A percentile compares a stretch with the other conserved stretches of the same genome.
phyloP scores from a whole-genome alignment of 2,113 vertebrate genomes.

The Austrofundulus limnaeus region DNA sequence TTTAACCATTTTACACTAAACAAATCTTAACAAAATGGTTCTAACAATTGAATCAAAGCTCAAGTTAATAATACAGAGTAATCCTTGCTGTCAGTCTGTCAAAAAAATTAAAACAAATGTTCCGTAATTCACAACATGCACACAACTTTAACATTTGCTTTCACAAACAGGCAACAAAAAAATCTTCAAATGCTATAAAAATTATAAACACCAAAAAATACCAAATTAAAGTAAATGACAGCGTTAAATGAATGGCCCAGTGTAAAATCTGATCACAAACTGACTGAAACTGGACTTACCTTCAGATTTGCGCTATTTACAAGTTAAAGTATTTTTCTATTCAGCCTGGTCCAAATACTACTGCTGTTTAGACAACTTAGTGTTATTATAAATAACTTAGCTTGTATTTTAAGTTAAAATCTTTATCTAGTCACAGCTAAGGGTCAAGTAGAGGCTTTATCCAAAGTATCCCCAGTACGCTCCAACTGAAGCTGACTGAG shows the following conservation, averaged over 20 bases:
- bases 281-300: conserved; percentile 47
- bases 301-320: conserved; percentile 34
- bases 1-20: background rate
- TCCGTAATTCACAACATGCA: too few species aligned
- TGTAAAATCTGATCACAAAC: background rate
- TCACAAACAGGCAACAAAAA: too few species aligned
- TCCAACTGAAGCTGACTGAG: background rate
- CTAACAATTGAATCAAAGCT: background rate
- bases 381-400: background rate
- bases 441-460: conserved; percentile 13
- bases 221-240: background rate
- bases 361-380: background rate
- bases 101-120: too few species aligned
- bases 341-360: conserved; percentile 18
- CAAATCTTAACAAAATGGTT: background rate
- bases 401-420: background rate
- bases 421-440: background rate
- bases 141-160: too few species aligned
- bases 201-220: too few species aligned
- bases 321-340: conserved; percentile 14
- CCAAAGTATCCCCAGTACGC: conserved; percentile 10
- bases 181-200: too few species aligned
- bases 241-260: background rate
- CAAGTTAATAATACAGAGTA: too few species aligned
- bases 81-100: too few species aligned